phyloP scores from a whole-genome alignment of 1,140 invertebrate species.

The Drosophila baimaii region DNA sequence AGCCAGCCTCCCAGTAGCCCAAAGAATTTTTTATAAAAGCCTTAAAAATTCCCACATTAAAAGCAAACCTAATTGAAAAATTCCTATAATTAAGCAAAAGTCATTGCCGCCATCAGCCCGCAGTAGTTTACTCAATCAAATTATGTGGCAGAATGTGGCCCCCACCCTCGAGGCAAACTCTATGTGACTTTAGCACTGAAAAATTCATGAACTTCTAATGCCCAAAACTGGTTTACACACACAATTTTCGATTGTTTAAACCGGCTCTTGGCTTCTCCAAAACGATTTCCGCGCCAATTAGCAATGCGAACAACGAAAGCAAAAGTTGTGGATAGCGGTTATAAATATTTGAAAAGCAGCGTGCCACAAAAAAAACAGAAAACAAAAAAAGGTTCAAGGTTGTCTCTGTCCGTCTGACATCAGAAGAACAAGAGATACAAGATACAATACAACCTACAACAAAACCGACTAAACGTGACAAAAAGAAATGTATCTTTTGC shows the following conservation, averaged over 20 bases:
- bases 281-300: slow-evolving; percentile 76
- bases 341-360: slow-evolving; percentile 59
- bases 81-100: slow-evolving; percentile 24
- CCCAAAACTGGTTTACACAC: slow-evolving; percentile 57
- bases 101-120: background rate
- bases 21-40: background rate
- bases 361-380: slow-evolving; percentile 32
- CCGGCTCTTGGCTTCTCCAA: slow-evolving; percentile 51
- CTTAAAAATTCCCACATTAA: background rate
- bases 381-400: slow-evolving; percentile 77
- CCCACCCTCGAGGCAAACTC: slow-evolving; percentile 11
- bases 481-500: slow-evolving; percentile 79
- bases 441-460: too few species aligned
- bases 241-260: slow-evolving; percentile 54
- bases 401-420: slow-evolving; percentile 67
- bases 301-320: slow-evolving; percentile 68
- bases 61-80: slow-evolving; percentile 25
- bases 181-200: slow-evolving; percentile 55
- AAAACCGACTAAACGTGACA: slow-evolving; percentile 75
- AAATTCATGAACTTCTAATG: slow-evolving; percentile 57
- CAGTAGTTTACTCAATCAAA: slow-evolving; percentile 1
- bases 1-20: background rate
- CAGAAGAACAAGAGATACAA: slow-evolving; percentile 37
- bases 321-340: slow-evolving; percentile 75
- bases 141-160: background rate